A percentile compares a stretch with the other conserved stretches of the same genome.
Evolutionary conservation across 2,113 vertebrate species (phyloP).

Genomic region (Vidua macroura): DNA sequence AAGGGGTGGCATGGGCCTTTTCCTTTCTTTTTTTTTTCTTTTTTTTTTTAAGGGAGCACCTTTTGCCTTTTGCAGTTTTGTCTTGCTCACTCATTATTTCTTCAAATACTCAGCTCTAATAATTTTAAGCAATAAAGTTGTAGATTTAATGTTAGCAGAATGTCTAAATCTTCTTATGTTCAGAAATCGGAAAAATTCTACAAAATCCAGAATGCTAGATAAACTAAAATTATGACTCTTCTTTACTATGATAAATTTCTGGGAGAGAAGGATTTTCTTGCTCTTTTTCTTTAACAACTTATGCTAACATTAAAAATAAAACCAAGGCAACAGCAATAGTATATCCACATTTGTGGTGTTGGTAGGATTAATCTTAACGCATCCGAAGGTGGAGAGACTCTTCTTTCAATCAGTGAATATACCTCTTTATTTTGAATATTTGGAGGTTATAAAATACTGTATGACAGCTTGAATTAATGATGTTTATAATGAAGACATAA

Average conservation of each 20-base stretch:
- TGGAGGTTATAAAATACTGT: constrained; percentile 66
- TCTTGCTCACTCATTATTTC: not conserved
- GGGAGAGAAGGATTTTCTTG: not conserved
- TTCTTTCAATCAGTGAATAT: constrained; percentile 56
- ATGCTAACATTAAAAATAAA: constrained; percentile 10
- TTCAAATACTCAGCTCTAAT: not conserved
- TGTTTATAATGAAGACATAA: constrained; percentile 80
- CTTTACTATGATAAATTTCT: constrained; percentile 16
- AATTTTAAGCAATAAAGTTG: constrained; percentile 22
- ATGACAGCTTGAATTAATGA: constrained; percentile 75
- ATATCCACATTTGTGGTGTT: not conserved
- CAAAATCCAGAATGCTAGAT: not conserved
- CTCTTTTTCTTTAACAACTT: constrained; percentile 33
- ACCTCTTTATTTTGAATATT: constrained; percentile 73
- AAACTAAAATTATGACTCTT: not conserved
- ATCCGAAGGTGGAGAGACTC: not conserved
- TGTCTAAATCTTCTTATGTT: constrained; percentile 25
- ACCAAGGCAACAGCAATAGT: not conserved
- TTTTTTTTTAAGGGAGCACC: not conserved
- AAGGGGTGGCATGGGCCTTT: not conserved
- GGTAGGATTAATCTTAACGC: constrained; percentile 23
- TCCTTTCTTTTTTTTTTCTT: not conserved
- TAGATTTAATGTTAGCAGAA: not conserved
- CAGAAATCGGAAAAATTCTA: constrained; percentile 16
- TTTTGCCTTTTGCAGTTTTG: not conserved